A percentile compares a stretch with the other conserved stretches of the same genome.
Conservation (phyloP, 2,888 invertebrate species). For the Halictus quadricinctus region DNA sequence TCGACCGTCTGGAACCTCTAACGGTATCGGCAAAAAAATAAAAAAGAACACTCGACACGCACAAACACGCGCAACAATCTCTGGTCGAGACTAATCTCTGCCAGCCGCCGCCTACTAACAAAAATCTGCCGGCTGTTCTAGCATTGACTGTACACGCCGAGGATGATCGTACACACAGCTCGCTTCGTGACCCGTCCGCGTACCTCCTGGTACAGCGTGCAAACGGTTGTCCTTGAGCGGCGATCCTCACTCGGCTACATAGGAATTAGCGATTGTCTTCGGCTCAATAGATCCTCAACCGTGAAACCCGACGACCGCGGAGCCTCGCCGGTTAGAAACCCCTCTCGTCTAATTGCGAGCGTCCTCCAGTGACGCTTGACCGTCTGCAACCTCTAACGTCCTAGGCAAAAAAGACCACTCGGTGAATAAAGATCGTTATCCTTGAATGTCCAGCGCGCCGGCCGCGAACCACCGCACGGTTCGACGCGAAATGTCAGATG, state of each 20-base stretch:
- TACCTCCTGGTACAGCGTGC: slow-evolving; percentile 4
- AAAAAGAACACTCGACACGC: slow-evolving; percentile 7
- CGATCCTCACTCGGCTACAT: neutral
- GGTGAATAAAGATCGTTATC: slow-evolving; percentile 55
- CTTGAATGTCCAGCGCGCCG: slow-evolving; percentile 59
- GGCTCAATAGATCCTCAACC: slow-evolving; percentile 17
- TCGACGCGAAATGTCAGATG: neutral
- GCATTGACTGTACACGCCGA: slow-evolving; percentile 8
- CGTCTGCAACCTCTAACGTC: slow-evolving; percentile 77
- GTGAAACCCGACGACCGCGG: slow-evolving; percentile 5
- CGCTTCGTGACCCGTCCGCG: neutral
- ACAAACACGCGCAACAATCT: neutral
- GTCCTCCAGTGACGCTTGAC: slow-evolving; percentile 45
- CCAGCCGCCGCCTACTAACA: neutral
- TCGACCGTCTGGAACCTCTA: slow-evolving; percentile 70
- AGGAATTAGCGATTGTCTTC: slow-evolving; percentile 7
- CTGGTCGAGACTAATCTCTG: slow-evolving; percentile 33
- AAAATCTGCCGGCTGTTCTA: slow-evolving; percentile 2
- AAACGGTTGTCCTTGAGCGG: slow-evolving; percentile 18
- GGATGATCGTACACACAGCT: neutral
- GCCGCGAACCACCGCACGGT: slow-evolving; percentile 11
- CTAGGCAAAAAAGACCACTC: slow-evolving; percentile 57
- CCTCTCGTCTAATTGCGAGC: slow-evolving; percentile 14
- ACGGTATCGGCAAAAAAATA: slow-evolving; percentile 68
- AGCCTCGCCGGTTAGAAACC: neutral